phyloP scores from a whole-genome alignment of 2,888 invertebrate species.

The Eudemis profundana region DNA sequence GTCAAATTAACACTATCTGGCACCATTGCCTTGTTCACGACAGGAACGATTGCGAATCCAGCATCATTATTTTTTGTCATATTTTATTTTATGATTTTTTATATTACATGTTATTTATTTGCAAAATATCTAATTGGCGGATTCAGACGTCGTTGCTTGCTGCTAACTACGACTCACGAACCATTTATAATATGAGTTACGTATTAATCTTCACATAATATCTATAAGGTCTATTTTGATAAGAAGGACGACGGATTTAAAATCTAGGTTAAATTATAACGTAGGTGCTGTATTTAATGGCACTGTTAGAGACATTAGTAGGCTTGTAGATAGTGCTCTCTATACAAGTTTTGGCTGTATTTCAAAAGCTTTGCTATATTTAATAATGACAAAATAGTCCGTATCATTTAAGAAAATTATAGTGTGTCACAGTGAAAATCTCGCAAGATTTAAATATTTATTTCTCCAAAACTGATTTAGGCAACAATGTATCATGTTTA shows the following conservation, averaged over 20 bases:
- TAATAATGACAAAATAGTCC: slow-evolving; percentile 60
- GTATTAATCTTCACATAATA: slow-evolving; percentile 2
- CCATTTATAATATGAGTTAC: slow-evolving; percentile 15
- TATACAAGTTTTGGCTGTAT: slow-evolving; percentile 34
- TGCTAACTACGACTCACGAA: slow-evolving; percentile 2
- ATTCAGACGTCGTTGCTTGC: background rate
- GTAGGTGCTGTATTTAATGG: slow-evolving; percentile 35
- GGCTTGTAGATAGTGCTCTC: slow-evolving; percentile 31
- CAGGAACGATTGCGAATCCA: background rate
- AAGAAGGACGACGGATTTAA: slow-evolving; percentile 40
- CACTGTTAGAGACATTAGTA: slow-evolving; percentile 20
- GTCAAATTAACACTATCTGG: slow-evolving; percentile 13
- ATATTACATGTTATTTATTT: background rate
- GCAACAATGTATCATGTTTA: background rate
- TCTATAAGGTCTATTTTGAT: slow-evolving; percentile 40
- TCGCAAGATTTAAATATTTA: background rate
- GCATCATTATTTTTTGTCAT: slow-evolving; percentile 8
- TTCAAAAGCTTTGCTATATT: slow-evolving; percentile 44
- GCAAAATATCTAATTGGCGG: background rate
- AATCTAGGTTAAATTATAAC: slow-evolving; percentile 42
- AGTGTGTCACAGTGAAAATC: background rate
- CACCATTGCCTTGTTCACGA: slow-evolving; percentile 13
- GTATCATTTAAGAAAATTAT: slow-evolving; percentile 52
- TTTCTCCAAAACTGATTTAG: background rate
- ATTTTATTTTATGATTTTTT: background rate